Evolutionary conservation across 2,113 vertebrate species (phyloP).

Genomic region (Stegastes partitus): DNA sequence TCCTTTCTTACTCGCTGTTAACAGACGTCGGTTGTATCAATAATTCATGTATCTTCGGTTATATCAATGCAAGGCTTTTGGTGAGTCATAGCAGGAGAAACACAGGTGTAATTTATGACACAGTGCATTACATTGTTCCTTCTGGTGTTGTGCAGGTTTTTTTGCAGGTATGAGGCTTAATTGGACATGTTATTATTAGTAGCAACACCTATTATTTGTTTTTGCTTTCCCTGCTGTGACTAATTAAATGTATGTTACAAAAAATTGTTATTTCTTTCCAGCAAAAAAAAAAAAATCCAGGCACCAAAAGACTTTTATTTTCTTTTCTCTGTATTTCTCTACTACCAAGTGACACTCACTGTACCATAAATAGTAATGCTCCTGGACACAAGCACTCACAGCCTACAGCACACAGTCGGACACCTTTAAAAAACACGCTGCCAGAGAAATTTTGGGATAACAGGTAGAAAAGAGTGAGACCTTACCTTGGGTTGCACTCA

Average conservation of each 20-base stretch:
- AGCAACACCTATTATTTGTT: neutral
- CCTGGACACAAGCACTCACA: slow-evolving; percentile 31
- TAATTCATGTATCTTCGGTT: neutral
- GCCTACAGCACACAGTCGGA: slow-evolving; percentile 16
- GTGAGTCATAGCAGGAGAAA: neutral
- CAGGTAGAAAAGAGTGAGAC: slow-evolving; percentile 40
- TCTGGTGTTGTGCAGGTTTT: neutral
- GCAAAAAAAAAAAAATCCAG: neutral
- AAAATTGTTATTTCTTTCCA: neutral
- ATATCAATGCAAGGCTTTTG: neutral
- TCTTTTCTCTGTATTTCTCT: neutral
- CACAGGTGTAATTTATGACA: slow-evolving; percentile 8
- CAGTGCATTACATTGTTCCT: neutral
- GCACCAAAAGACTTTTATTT: neutral
- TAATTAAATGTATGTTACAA: slow-evolving; percentile 11
- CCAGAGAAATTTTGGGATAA: slow-evolving; percentile 31
- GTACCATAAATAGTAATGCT: slow-evolving; percentile 43
- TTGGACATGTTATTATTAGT: slow-evolving; percentile 2
- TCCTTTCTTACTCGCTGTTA: neutral
- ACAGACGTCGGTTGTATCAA: neutral
- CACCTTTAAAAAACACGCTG: slow-evolving; percentile 29
- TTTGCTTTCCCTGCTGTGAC: neutral
- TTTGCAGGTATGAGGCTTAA: neutral
- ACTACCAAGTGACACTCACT: slow-evolving; percentile 18
- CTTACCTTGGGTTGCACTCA: slow-evolving; percentile 44